Conservation (phyloP, 2,797 vertebrate genomes). For the Chiroxiphia lanceolata region DNA sequence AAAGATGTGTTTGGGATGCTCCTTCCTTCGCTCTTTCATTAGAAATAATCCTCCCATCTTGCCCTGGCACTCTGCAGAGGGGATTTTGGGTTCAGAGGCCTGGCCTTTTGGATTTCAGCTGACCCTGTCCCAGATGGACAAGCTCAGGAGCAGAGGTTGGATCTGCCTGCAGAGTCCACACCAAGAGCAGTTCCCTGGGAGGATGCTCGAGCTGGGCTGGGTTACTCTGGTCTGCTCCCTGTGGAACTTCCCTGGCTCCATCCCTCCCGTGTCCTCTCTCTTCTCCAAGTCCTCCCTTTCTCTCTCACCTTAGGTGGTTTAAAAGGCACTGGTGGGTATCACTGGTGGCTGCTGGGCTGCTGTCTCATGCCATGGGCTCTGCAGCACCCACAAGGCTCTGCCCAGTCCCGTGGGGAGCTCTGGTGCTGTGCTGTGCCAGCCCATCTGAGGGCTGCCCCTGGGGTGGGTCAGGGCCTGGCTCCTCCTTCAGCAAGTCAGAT, state of each 20-base stretch:
- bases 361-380: not conserved
- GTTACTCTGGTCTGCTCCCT: not conserved
- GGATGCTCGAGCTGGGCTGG: not conserved
- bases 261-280: not conserved
- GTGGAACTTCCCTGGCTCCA: not conserved
- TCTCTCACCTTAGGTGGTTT: not conserved
- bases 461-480: not conserved
- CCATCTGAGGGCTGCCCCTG: not conserved
- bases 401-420: not conserved
- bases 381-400: not conserved
- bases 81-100: not conserved
- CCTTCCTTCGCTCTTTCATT: not conserved
- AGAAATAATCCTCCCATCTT: not conserved
- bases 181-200: not conserved
- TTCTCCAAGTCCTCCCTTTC: not conserved
- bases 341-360: not conserved
- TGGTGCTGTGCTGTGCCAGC: not conserved
- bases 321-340: not conserved
- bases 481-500: not conserved
- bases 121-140: not conserved
- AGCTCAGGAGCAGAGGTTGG: not conserved
- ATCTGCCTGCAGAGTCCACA: fast-evolving
- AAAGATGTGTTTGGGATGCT: not conserved
- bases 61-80: not conserved
- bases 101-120: not conserved